Evolutionary conservation across 2,797 vertebrate genomes (phyloP).

Genomic region (Furcifer pardalis): DNA sequence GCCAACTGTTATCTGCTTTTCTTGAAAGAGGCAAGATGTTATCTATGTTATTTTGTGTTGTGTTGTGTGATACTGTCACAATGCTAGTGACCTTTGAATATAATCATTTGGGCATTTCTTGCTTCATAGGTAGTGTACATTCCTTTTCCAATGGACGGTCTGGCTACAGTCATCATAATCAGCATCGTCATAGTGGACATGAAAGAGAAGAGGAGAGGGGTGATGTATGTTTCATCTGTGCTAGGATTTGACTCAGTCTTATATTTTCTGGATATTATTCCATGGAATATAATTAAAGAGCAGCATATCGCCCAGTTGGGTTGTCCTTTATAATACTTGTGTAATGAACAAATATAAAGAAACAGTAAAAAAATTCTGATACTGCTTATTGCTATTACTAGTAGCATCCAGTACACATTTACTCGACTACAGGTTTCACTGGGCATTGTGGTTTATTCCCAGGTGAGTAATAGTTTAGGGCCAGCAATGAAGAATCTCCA

Average conservation of each 20-base stretch:
- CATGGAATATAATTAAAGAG: neutral
- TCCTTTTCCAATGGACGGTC: slow-evolving; percentile 91
- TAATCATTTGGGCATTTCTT: slow-evolving; percentile 49
- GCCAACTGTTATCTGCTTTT: neutral
- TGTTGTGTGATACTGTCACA: neutral
- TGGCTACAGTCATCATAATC: slow-evolving; percentile 87
- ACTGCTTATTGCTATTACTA: neutral
- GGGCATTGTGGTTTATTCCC: neutral
- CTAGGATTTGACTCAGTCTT: slow-evolving; percentile 1
- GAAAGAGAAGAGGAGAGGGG: slow-evolving; percentile 92
- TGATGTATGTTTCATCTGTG: slow-evolving; percentile 83
- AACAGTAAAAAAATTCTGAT: neutral
- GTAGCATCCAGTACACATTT: neutral
- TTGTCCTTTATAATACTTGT: neutral
- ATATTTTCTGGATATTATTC: neutral
- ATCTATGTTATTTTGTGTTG: neutral
- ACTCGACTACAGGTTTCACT: neutral
- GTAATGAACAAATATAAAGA: neutral
- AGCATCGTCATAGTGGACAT: slow-evolving; percentile 85
- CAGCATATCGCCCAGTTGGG: neutral
- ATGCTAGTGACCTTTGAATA: neutral
- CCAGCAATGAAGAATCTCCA: neutral
- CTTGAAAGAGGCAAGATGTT: neutral
- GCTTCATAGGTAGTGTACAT: slow-evolving; percentile 84
- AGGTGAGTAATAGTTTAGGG: neutral